Percentiles rank a stretch among this genome's conserved stretches.
phyloP scores from a whole-genome alignment of 2,113 vertebrate species.

The Sturnira hondurensis region DNA sequence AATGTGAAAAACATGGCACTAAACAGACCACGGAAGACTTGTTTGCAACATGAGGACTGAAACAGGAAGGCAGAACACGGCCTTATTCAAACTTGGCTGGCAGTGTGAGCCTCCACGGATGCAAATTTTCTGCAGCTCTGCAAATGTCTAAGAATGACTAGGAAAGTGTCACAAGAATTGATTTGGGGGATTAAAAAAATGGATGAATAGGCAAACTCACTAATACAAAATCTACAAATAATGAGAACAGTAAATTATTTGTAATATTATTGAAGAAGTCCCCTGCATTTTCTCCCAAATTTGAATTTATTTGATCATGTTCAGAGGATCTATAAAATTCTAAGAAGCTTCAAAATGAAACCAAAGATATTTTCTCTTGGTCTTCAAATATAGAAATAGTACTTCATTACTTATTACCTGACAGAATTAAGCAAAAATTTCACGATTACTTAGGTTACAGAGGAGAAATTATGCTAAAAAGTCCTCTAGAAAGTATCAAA shows the following conservation, averaged over 20 bases:
- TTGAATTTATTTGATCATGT: neutral
- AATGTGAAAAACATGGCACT: neutral
- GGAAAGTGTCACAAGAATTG: neutral
- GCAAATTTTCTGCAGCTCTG: neutral
- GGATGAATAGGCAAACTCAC: neutral
- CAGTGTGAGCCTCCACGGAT: neutral
- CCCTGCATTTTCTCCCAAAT: neutral
- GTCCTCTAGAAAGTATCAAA: neutral
- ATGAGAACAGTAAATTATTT: neutral
- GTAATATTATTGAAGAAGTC: neutral
- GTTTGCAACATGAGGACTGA: neutral
- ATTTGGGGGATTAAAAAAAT: neutral
- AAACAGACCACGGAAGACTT: neutral
- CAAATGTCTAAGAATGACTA: neutral
- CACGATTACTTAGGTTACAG: neutral
- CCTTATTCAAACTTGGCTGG: neutral
- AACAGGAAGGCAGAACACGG: neutral
- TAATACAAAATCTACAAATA: neutral
- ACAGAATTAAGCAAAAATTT: neutral
- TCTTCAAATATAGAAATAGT: neutral
- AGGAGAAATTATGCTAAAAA: neutral
- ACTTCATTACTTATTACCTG: neutral
- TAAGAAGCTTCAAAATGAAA: constrained; percentile 1
- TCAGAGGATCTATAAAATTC: neutral
- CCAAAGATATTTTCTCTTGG: neutral